phyloP scores from a whole-genome alignment of 2,797 vertebrate species.

The Nasua narica region DNA sequence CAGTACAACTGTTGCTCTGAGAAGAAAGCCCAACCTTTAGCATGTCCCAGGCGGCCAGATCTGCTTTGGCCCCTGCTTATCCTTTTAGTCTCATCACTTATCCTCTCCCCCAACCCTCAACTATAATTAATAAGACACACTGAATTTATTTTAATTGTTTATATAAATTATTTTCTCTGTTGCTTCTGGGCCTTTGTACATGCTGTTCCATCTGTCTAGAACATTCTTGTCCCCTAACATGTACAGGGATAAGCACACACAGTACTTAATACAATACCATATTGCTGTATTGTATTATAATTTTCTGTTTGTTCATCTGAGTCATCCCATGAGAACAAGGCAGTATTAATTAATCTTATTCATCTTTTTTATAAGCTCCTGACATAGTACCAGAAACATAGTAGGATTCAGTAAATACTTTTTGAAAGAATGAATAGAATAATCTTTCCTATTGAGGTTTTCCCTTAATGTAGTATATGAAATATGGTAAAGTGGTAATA shows the following conservation, averaged over 20 bases:
- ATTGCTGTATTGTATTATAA: not conserved
- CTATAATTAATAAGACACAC: not conserved
- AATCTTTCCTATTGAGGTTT: not conserved
- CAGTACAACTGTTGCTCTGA: not conserved
- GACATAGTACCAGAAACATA: not conserved
- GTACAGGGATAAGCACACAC: not conserved
- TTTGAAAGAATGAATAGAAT: not conserved
- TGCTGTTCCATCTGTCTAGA: not conserved
- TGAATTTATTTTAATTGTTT: not conserved
- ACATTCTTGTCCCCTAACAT: not conserved
- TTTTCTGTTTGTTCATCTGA: not conserved
- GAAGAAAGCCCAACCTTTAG: not conserved
- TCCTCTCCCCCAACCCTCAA: not conserved
- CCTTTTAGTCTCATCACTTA: not conserved
- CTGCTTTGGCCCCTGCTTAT: not conserved
- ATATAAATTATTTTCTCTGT: not conserved
- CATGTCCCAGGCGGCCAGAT: not conserved
- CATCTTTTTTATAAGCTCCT: not conserved
- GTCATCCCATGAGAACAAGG: not conserved
- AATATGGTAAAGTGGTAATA: not conserved
- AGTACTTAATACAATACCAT: not conserved
- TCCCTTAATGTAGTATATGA: not conserved
- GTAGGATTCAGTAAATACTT: not conserved
- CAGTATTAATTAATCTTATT: not conserved
- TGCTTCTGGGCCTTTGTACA: not conserved